Percentiles rank a stretch among this genome's conserved stretches.
These are phyloP conservation scores for Microcebus lehilahytsara DNA, from an alignment of 2,113 vertebrate species.

Conservation along the genomic window DNA sequence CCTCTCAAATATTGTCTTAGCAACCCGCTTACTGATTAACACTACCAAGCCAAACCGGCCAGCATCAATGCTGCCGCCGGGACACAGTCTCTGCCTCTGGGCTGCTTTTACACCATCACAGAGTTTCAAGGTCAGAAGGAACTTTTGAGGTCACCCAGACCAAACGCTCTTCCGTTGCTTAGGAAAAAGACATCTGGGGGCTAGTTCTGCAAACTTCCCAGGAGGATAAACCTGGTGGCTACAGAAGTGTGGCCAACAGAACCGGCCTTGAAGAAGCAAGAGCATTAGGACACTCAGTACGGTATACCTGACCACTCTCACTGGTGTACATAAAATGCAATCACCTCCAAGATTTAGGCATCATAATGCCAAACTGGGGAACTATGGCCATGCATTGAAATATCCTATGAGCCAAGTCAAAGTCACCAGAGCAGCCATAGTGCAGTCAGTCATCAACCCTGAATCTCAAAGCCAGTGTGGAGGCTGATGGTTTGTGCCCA, in stretches of 20 bases:
- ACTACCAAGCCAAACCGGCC: conserved; percentile 1
- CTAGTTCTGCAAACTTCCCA: not conserved
- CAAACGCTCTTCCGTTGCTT: not conserved
- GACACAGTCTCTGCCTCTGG: not conserved
- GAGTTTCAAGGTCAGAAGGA: not conserved
- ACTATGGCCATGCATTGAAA: not conserved
- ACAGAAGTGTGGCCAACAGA: not conserved
- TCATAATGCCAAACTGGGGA: not conserved
- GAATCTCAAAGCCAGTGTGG: not conserved
- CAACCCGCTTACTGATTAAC: conserved; percentile 68
- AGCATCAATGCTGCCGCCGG: not conserved
- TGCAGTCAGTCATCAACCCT: not conserved
- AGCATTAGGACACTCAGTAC: not conserved
- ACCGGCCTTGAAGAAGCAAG: not conserved
- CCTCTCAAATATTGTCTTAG: conserved; percentile 68
- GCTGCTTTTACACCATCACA: not conserved
- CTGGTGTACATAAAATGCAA: not conserved
- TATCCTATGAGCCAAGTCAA: not conserved
- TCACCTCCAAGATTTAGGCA: not conserved
- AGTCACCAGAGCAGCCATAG: not conserved
- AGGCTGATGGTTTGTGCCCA: not conserved
- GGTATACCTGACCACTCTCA: not conserved
- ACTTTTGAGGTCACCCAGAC: not conserved
- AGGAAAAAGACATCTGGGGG: not conserved
- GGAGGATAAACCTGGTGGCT: not conserved